Evolutionary conservation across 2,888 invertebrate species (phyloP).

Genomic region (Scaptomyza caliginosa): DNA sequence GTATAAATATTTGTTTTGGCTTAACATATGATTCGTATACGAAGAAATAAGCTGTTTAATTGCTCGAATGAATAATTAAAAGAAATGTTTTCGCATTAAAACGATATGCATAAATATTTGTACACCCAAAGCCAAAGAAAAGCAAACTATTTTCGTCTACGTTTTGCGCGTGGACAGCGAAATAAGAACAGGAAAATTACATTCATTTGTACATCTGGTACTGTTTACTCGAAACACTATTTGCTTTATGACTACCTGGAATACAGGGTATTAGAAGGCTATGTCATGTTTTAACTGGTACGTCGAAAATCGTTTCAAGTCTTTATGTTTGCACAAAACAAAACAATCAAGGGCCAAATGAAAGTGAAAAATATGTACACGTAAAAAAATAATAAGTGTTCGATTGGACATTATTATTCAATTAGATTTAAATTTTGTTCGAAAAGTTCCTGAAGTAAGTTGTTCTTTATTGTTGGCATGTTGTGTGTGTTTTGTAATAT

Average conservation of each 20-base stretch:
- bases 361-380: not conserved
- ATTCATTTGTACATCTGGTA: not conserved
- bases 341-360: not conserved
- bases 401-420: no score
- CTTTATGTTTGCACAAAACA: not conserved
- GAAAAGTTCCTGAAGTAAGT: no score
- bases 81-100: not conserved
- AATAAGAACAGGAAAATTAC: not conserved
- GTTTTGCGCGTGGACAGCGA: not conserved
- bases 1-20: not conserved
- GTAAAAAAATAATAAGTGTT: not conserved
- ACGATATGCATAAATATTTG: not conserved
- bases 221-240: not conserved
- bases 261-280: not conserved
- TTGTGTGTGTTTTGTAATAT: no score
- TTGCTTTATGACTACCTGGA: not conserved
- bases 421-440: no score
- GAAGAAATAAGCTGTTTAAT: conserved; percentile 33
- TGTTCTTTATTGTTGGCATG: no score
- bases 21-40: not conserved
- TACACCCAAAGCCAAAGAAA: not conserved
- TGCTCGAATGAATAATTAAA: conserved; percentile 19
- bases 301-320: not conserved
- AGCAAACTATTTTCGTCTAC: conserved; percentile 6
- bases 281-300: not conserved